Evolutionary conservation across 2,888 invertebrate species (phyloP), one percentile per base, ranked within the genome.

Genomic region (Lasioglossum lativentre): DNA sequence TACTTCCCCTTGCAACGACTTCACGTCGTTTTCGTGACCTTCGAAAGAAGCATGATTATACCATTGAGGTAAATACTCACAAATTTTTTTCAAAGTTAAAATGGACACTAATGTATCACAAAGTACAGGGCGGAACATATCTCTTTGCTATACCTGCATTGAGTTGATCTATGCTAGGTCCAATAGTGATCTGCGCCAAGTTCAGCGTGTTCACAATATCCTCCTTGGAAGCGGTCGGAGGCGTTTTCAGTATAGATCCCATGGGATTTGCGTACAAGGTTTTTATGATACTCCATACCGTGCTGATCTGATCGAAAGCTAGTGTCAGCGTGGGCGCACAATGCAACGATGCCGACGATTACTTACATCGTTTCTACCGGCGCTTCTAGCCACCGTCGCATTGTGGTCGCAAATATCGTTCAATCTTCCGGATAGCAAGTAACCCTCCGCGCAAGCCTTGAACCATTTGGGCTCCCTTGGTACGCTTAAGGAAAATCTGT

Each of bases 381-480:
- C 95, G 75, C 96, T 96, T 78, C 96, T 95, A 0, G 99, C 98
- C 0, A 99, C 97, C 38, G 95, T 94, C 0, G 98, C 97, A 96
- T 99, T 99, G 93, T 98, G 98, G 82, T 97, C 97, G 93, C 99
- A 99, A 74, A 99, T 96, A 90, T 98, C 98, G 66, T 97, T 96
- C 79, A 99, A 96, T 92, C 96, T 96, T 2, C 98, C 99, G 63
- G 96, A 96, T 77, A 99, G 95, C 83, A 97, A 95, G 95, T 99
- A 99, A 86, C 96, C 96, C 90, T 96, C 96, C 0, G 99, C 99
- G 92, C 98, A 97, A 77, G 96, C 96, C 88, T 97, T 96, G 91
- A 98, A 97, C 93, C 96, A 95, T 30, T 89, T 93, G 23, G 93
- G 90, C 83, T 94, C 94, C 10, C 92, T 88, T 42, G 93, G 90